phyloP scores from a whole-genome alignment of 2,888 invertebrate genomes.

The Diarsia rubi region DNA sequence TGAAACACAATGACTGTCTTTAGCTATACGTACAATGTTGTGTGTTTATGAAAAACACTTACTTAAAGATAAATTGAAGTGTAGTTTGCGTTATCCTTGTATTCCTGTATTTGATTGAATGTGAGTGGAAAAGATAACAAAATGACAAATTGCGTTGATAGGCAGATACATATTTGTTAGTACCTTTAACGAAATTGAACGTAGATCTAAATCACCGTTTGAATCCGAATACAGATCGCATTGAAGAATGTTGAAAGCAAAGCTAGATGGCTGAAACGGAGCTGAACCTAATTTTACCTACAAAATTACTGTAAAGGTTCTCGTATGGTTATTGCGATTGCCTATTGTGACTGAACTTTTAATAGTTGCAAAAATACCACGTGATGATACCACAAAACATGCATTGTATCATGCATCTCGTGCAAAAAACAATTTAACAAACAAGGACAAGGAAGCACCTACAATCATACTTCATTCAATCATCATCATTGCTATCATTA shows the following conservation, averaged over 20 bases:
- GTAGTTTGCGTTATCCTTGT: slow-evolving; percentile 18
- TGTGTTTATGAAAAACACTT: slow-evolving; percentile 12
- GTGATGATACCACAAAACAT: not conserved
- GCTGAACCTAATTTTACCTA: not conserved
- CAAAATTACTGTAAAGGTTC: not conserved
- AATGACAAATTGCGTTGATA: not conserved
- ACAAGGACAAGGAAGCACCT: slow-evolving; percentile 27
- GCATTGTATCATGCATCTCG: not conserved
- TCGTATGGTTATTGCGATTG: no score
- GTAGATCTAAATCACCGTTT: not conserved
- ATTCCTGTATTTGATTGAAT: slow-evolving; percentile 11
- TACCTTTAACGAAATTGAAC: not conserved
- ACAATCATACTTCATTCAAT: slow-evolving; percentile 37
- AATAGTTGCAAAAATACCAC: not conserved
- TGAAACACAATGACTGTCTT: slow-evolving; percentile 22
- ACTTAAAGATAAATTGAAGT: slow-evolving; percentile 38
- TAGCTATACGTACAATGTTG: not conserved
- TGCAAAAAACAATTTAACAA: slow-evolving; percentile 30
- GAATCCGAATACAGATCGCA: not conserved
- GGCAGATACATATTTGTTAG: not conserved
- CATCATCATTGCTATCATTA: slow-evolving; percentile 38
- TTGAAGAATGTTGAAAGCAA: not conserved
- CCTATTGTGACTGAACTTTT: not conserved
- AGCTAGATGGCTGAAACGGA: not conserved
- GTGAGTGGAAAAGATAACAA: not conserved